Conservation (phyloP, 2,797 vertebrate species). For the Crypturellus tataupa region DNA sequence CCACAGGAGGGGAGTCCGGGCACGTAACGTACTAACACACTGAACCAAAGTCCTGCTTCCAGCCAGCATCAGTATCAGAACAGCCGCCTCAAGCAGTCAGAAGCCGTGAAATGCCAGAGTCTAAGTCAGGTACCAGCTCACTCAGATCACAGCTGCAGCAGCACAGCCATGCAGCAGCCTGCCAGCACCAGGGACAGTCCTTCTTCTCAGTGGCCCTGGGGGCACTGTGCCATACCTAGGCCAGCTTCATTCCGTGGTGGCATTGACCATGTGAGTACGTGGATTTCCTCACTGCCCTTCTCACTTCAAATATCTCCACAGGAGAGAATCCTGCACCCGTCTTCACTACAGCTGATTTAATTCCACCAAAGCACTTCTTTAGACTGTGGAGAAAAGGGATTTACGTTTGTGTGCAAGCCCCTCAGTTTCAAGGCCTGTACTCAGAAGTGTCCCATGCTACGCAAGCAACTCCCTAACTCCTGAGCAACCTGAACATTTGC, state of each 20-base stretch:
- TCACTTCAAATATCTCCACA: not conserved
- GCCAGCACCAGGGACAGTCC: not conserved
- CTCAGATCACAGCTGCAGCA: not conserved
- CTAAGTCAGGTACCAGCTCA: rapidly evolving
- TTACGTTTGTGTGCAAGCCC: not conserved
- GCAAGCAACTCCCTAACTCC: not conserved
- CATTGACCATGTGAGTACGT: rapidly evolving
- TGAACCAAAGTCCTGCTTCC: not conserved
- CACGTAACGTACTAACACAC: not conserved
- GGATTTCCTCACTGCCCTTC: not conserved
- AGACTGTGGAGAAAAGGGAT: not conserved
- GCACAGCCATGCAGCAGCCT: rapidly evolving
- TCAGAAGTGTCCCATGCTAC: not conserved
- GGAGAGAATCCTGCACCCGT: not conserved
- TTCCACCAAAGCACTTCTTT: not conserved
- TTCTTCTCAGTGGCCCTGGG: not conserved
- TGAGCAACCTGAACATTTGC: not conserved
- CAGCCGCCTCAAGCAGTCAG: not conserved
- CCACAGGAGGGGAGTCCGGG: not conserved
- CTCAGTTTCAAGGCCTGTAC: not conserved
- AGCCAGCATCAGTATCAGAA: not conserved
- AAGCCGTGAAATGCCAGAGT: not conserved
- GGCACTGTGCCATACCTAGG: not conserved
- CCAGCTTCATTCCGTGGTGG: not conserved
- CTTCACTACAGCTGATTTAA: not conserved